Evolutionary conservation across 2,888 invertebrate species (phyloP).

Genomic region (Caenorhabditis drosophilae): DNA sequence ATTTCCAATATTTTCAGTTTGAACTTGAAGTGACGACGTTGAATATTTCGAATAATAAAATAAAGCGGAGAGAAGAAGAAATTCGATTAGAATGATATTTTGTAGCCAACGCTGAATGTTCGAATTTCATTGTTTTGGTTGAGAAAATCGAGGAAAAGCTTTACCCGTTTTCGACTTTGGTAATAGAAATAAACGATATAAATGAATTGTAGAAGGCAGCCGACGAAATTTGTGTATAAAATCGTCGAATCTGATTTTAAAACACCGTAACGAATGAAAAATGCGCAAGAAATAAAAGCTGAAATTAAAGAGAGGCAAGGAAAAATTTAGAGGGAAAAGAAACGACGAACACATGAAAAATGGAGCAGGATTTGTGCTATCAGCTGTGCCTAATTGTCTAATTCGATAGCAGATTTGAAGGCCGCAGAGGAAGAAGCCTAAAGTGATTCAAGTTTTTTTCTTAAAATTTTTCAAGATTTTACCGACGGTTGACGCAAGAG

Average conservation of each 20-base stretch:
- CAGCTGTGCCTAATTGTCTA: conserved; percentile 52
- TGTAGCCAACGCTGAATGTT: conserved; percentile 28
- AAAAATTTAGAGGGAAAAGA: conserved; percentile 46
- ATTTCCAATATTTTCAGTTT: conserved; percentile 40
- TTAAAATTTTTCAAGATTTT: not conserved
- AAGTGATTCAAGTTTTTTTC: not conserved
- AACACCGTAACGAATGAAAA: conserved; percentile 84
- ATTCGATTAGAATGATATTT: conserved; percentile 20
- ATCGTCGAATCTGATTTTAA: conserved; percentile 72
- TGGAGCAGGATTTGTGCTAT: conserved; percentile 59
- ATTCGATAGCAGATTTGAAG: conserved; percentile 61
- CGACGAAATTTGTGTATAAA: conserved; percentile 79
- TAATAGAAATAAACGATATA: conserved; percentile 79
- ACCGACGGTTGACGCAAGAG: conserved; percentile 59
- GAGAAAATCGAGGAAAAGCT: conserved; percentile 2
- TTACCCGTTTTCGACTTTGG: conserved; percentile 74
- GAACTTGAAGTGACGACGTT: conserved; percentile 2
- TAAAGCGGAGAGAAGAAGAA: conserved; percentile 17
- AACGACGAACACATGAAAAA: conserved; percentile 31
- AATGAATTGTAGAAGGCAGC: conserved; percentile 78
- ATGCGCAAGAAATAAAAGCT: conserved; percentile 75
- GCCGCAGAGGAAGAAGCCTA: conserved; percentile 61
- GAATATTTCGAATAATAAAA: conserved; percentile 13
- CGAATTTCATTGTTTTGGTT: conserved; percentile 21
- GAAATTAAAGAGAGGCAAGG: conserved; percentile 14